A percentile compares a stretch with the other conserved stretches of the same genome.
Evolutionary conservation across 2,113 vertebrate genomes (phyloP).

Genomic region (Glaucomys volans): DNA sequence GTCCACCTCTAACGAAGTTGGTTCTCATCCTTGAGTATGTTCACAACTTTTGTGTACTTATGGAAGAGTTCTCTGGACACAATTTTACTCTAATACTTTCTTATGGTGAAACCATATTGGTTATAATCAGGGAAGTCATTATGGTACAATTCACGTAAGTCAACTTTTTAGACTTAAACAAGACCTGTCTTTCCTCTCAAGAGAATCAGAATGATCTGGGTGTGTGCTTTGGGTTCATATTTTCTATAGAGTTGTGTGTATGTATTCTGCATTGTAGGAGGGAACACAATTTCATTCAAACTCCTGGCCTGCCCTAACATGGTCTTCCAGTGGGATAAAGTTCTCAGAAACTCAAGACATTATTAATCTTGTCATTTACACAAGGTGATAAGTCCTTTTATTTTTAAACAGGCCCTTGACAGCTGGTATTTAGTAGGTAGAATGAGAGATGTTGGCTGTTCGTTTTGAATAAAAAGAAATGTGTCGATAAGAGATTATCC

Average conservation of each 20-base stretch:
- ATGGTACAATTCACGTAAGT: background rate
- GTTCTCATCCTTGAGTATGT: background rate
- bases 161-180: slow-evolving; percentile 4
- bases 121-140: background rate
- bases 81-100: slow-evolving; percentile 1
- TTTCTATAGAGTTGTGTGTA: background rate
- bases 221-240: slow-evolving; percentile 21
- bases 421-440: slow-evolving; percentile 65
- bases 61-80: background rate
- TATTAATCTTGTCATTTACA: slow-evolving; percentile 75
- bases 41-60: slow-evolving; percentile 2
- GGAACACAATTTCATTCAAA: background rate
- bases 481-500: slow-evolving; percentile 69
- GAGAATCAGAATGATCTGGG: slow-evolving; percentile 32
- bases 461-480: slow-evolving; percentile 65
- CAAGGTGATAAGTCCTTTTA: slow-evolving; percentile 73
- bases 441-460: slow-evolving; percentile 57
- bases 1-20: background rate
- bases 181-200: background rate
- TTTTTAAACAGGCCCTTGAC: slow-evolving; percentile 72
- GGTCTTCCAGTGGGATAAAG: slow-evolving; percentile 75
- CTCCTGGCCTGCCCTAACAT: slow-evolving; percentile 69
- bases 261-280: slow-evolving; percentile 28
- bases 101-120: background rate
- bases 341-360: slow-evolving; percentile 61